Conservation (phyloP, 2,797 vertebrate species). For the Cossypha caffra region DNA sequence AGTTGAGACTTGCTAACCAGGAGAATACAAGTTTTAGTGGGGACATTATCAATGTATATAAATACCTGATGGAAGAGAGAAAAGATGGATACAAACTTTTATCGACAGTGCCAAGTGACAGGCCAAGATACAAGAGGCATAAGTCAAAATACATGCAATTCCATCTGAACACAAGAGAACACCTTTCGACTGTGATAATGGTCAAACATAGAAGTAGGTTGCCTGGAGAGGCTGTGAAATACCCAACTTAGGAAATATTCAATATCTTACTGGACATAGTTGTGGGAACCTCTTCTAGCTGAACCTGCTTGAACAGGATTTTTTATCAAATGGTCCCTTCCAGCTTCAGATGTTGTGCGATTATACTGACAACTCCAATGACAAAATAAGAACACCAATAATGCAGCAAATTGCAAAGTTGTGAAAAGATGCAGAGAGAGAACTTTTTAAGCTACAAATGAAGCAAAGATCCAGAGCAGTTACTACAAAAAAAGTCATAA, state of each 20-base stretch:
- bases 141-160: neutral
- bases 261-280: neutral
- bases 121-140: neutral
- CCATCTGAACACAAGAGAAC: neutral
- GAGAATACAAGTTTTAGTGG: neutral
- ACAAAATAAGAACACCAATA: neutral
- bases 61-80: neutral
- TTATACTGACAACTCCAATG: neutral
- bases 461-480: neutral
- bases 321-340: neutral
- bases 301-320: neutral
- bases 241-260: neutral
- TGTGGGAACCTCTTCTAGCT: neutral
- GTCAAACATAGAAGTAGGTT: neutral
- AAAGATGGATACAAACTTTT: neutral
- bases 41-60: neutral
- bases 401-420: neutral
- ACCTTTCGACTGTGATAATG: neutral
- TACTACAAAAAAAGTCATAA: neutral
- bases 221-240: neutral
- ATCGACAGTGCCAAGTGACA: neutral
- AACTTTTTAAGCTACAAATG: neutral
- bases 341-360: neutral
- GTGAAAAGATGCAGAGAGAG: neutral
- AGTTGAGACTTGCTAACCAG: neutral